These are phyloP conservation scores for Eleginops maclovinus DNA, from an alignment of 2,113 vertebrate genomes.

Conservation along the genomic window DNA sequence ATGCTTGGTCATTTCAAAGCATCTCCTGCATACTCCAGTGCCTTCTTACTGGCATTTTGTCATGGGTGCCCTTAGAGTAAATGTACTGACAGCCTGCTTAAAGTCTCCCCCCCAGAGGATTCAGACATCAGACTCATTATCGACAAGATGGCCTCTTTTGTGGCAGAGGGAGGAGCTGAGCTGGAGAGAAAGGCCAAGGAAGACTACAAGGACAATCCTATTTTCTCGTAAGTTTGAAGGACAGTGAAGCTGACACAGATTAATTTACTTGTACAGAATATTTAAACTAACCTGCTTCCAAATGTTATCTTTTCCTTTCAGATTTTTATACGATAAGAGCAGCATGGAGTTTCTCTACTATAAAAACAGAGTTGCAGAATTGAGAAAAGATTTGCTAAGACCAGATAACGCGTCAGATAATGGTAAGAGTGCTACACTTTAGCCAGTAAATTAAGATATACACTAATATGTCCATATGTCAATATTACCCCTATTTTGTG, in stretches of 20 bases:
- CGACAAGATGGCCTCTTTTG: slow-evolving; percentile 95
- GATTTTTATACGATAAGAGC: slow-evolving; percentile 95
- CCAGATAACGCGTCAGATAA: slow-evolving; percentile 73
- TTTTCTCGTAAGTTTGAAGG: slow-evolving; percentile 90
- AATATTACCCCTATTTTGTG: not conserved
- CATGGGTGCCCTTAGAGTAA: slow-evolving; percentile 86
- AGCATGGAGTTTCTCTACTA: slow-evolving; percentile 96
- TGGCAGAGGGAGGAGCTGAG: slow-evolving; percentile 93
- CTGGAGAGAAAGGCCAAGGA: slow-evolving; percentile 94
- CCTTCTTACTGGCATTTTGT: slow-evolving; percentile 67
- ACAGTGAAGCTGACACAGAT: not conserved
- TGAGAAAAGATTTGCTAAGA: slow-evolving; percentile 83
- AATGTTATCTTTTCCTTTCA: slow-evolving; percentile 56
- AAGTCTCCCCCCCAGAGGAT: slow-evolving; percentile 99
- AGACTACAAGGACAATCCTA: slow-evolving; percentile 93
- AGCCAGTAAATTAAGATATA: not conserved
- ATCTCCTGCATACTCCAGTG: slow-evolving; percentile 57
- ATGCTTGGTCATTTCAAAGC: slow-evolving; percentile 56
- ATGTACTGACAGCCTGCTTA: slow-evolving; percentile 98
- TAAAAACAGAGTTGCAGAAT: slow-evolving; percentile 92
- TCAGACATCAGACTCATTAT: slow-evolving; percentile 90
- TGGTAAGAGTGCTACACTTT: slow-evolving; percentile 84
- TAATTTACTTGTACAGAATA: not conserved
- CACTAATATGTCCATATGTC: not conserved
- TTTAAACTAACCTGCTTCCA: not conserved